Evolutionary conservation across 2,888 invertebrate species (phyloP).

Genomic region (Tuta absoluta): DNA sequence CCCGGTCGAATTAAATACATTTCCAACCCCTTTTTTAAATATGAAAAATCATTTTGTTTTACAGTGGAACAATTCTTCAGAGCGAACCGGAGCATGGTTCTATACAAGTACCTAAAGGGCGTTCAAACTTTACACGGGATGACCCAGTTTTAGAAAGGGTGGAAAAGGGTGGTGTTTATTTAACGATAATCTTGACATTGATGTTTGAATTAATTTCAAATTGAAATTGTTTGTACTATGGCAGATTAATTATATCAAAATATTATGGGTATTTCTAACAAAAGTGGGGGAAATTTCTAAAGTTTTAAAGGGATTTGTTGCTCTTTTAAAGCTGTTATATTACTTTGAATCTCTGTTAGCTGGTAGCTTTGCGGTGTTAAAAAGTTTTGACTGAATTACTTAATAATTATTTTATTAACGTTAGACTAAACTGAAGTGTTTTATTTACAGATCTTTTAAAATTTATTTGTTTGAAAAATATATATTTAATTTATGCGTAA

Average conservation of each 20-base stretch:
- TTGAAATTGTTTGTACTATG: slow-evolving; percentile 6
- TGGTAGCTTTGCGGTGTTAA: no score
- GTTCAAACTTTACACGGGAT: slow-evolving; percentile 5
- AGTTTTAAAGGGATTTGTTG: not conserved
- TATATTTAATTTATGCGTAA: no score
- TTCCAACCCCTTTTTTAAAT: no score
- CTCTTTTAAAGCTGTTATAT: not conserved
- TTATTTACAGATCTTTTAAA: no score
- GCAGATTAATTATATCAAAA: slow-evolving; percentile 7
- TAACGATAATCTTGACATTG: slow-evolving; percentile 7
- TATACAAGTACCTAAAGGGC: not conserved
- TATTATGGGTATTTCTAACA: slow-evolving; percentile 2
- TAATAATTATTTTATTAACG: no score
- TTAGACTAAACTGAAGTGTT: no score
- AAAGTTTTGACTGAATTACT: no score
- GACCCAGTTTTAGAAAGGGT: slow-evolving; percentile 5
- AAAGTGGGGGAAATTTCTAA: not conserved
- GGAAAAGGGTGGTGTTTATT: slow-evolving; percentile 7
- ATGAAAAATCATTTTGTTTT: no score
- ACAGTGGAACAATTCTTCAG: not conserved
- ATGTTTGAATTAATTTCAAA: slow-evolving; percentile 8
- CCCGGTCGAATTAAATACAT: no score
- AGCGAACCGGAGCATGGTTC: not conserved
- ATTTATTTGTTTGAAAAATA: no score
- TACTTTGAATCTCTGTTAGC: not conserved